phyloP scores from a whole-genome alignment of 2,888 invertebrate species.

The Calameuta idolon region DNA sequence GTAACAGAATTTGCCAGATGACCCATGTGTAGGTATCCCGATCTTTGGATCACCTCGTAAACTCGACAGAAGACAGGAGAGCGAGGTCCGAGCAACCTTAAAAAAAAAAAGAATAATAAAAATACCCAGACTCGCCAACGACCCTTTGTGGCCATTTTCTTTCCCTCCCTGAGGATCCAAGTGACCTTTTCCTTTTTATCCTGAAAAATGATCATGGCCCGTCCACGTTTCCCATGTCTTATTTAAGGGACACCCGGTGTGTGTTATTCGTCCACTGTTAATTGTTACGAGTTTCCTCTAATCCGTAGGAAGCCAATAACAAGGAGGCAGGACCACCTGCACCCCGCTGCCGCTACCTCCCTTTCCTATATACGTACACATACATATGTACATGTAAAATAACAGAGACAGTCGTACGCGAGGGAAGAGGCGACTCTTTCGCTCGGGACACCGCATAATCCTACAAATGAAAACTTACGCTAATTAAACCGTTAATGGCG shows the following conservation, averaged over 20 bases:
- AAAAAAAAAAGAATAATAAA: neutral
- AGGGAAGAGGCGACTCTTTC: neutral
- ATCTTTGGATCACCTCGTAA: neutral
- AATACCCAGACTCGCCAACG: neutral
- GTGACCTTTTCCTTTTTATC: neutral
- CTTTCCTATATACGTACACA: neutral
- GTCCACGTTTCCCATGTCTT: slow-evolving; percentile 6
- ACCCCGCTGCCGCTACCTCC: slow-evolving; percentile 44
- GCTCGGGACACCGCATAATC: slow-evolving; percentile 47
- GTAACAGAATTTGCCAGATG: neutral
- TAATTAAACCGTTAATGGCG: slow-evolving; percentile 66
- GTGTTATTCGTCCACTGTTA: slow-evolving; percentile 28
- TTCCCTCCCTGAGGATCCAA: neutral
- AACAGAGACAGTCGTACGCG: neutral
- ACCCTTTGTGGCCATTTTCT: neutral
- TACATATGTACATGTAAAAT: neutral
- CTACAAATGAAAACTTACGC: slow-evolving; percentile 65
- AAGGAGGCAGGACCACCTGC: slow-evolving; percentile 44
- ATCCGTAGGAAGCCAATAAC: slow-evolving; percentile 54
- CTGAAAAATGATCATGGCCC: slow-evolving; percentile 1
- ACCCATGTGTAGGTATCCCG: neutral
- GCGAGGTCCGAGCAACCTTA: neutral
- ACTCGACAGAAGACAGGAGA: neutral
- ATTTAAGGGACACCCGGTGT: slow-evolving; percentile 7
- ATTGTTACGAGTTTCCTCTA: slow-evolving; percentile 46